Base-by-base conservation (phyloP, 2,888 invertebrate species). In the Marasmarcha lunaedactyla region DNA sequence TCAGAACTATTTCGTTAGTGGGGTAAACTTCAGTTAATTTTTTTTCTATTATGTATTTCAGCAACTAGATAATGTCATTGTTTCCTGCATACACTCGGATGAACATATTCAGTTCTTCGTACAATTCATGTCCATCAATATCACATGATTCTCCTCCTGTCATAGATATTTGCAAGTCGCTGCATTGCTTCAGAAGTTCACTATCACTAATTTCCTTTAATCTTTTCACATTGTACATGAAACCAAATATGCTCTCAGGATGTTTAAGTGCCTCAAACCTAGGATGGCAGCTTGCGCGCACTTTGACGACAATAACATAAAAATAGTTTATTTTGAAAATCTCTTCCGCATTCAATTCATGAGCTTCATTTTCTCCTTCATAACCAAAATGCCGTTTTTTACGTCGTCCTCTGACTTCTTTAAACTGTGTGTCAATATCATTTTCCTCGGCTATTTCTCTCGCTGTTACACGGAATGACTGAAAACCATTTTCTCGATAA, bases 331-430 rank as follows among this genome's bases (percentile, higher is more conserved):
- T n/a, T n/a, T n/a, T n/a, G n/a, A n/a, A n/a, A n/a, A n/a, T n/a
- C n/a, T n/a, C n/a, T n/a, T n/a, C n/a, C n/a, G n/a, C n/a, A n/a
- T n/a, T n/a, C n/a, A n/a, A n/a, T n/a, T n/a, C n/a, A 48, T 38
- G 48, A 46, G 41, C 45, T 49, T 49, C 45, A 49, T 48, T 46
- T 46, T 49, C 44, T 41, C 46, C 47, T 49, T 48, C 47, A 49
- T 49, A 48, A 48, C 45, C 41, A 45, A 47, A 45, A 43, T 42
- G 39, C 43, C 44, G 40, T 44, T 41, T 44, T 41, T 44, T 41
- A 39, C 36, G 43, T 43, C 40, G 37, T 43, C 42, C 42, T 43
- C 42, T 41, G 39, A 44, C 40, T 42, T 41, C 42, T 43, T 43
- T 43, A 25, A n/a, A n/a, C n/a, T n/a, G n/a, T n/a, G n/a, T n/a